These are phyloP conservation scores for Acanthiza pusilla DNA, from an alignment of 2,797 vertebrate genomes.

Conservation along the genomic window DNA sequence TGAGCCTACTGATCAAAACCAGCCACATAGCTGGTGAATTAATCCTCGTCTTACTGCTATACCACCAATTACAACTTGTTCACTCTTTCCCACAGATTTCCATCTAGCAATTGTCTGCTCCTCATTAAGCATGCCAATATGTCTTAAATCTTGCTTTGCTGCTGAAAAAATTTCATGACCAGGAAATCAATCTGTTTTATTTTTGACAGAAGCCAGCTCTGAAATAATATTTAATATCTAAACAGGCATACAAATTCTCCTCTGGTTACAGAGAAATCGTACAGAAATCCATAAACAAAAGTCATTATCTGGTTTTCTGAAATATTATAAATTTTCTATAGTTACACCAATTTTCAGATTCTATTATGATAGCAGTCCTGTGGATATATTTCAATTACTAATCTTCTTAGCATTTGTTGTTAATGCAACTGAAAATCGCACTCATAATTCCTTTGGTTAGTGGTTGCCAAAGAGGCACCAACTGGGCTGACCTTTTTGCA, in stretches of 20 bases:
- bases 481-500: not conserved
- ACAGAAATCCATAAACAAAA: not conserved
- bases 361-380: not conserved
- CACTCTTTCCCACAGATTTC: not conserved
- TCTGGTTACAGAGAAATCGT: not conserved
- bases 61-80: not conserved
- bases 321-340: not conserved
- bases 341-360: not conserved
- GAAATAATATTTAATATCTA: not conserved
- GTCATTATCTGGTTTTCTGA: not conserved
- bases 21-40: not conserved
- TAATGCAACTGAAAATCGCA: not conserved
- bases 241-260: not conserved
- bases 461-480: not conserved
- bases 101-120: slow-evolving; percentile 1
- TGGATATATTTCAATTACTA: not conserved
- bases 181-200: not conserved
- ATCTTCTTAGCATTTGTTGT: not conserved
- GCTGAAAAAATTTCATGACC: not conserved
- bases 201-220: not conserved
- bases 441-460: not conserved
- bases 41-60: not conserved
- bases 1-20: not conserved
- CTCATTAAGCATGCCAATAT: slow-evolving; percentile 25
- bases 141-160: slow-evolving; percentile 25